These are phyloP conservation scores for Passer domesticus DNA, from an alignment of 2,113 vertebrate species.

Conservation along the genomic window DNA sequence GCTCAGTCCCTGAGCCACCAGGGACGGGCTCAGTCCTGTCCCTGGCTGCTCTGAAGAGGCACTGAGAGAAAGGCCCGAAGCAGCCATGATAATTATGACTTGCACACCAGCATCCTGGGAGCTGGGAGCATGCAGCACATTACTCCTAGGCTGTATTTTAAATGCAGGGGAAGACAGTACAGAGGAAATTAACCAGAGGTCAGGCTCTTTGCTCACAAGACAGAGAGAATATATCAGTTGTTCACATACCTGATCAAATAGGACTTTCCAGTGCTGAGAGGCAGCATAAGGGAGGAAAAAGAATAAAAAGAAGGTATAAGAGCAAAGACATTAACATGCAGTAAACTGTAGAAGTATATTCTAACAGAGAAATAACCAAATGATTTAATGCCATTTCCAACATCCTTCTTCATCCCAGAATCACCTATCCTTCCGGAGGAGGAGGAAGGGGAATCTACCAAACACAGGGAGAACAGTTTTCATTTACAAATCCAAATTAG, in stretches of 20 bases:
- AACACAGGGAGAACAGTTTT: constrained; percentile 39
- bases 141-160: background rate
- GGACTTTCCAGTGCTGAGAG: constrained; percentile 86
- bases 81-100: background rate
- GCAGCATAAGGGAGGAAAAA: constrained; percentile 59
- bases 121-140: background rate
- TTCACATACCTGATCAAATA: constrained; percentile 88
- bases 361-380: constrained; percentile 35
- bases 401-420: constrained; percentile 55
- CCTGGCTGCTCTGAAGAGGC: background rate
- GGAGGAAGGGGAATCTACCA: constrained; percentile 58
- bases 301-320: constrained; percentile 55
- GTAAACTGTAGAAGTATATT: constrained; percentile 5
- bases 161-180: background rate
- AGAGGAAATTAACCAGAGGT: background rate
- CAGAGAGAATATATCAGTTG: constrained; percentile 30
- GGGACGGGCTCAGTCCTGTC: background rate
- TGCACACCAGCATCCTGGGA: background rate
- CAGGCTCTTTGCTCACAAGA: constrained; percentile 19
- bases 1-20: background rate
- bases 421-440: constrained; percentile 53
- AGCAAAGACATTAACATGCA: constrained; percentile 26
- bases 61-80: background rate
- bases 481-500: constrained; percentile 45
- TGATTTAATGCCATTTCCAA: constrained; percentile 40